Evolutionary conservation across 2,113 vertebrate genomes (phyloP), one percentile per base, ranked within the genome.

Genomic region (Phyllostomus discolor): DNA sequence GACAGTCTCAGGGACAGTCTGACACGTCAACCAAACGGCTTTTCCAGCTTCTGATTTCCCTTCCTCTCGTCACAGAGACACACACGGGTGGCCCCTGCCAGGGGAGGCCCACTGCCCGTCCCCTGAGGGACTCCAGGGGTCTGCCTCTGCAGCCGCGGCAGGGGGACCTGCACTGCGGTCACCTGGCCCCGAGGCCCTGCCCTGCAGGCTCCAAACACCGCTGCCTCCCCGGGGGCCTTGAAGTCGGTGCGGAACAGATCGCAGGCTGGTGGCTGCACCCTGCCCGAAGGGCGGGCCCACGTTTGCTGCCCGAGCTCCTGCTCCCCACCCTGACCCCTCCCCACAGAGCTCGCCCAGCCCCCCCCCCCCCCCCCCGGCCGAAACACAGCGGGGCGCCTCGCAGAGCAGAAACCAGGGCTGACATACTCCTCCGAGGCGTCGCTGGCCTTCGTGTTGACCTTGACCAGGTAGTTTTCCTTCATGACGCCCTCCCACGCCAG

Each of bases 381-480:
- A 0, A 1, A 1, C 57, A 22, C 52, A 12, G 67, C n/a, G 24
- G 59, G 59, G 62, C 2, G 0, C 43, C 43, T n/a, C 0, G 15
- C 16, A 35, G 95, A 95, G 28, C n/a, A 26, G 88, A 94, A 84
- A 92, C 10, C 78, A 84, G 48, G 67, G 38, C 2, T 48, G 92
- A 98, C 98, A 0, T 99, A 99, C 98, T 98, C 98, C 90, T 99
- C 98, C 8, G 98, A 98, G 10, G 96, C 92, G 91, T 98, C 98
- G 0, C 59, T 98, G 93, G 98, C 96, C 88, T 98, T 98, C 19
- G 98, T 98, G 96, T 98, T 98, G 96, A 98, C 97, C 98, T 98
- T 99, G 94, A 99, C 98, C 0, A 99, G 98, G 94, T 99, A 99
- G 83, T 99, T 99, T 95, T 99, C 99, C 96, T 99, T 99, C 98